Percentiles rank a stretch among this genome's conserved stretches.
Conservation (phyloP, 1,140 invertebrate genomes). For the Onthophagus taurus region DNA sequence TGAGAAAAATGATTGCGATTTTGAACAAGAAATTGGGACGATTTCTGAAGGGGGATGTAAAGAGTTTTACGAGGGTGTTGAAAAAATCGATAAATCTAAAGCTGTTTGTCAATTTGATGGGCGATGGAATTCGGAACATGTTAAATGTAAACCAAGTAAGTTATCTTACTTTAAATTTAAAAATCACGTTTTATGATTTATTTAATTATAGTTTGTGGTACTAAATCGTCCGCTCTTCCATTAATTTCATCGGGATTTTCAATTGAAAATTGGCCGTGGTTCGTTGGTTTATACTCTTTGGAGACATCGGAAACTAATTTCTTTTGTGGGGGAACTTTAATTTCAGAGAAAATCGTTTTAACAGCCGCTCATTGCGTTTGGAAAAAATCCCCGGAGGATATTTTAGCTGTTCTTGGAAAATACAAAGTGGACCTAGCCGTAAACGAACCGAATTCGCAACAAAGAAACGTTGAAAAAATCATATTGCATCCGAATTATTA, state of each 20-base stretch:
- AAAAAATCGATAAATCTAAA: conserved; percentile 20
- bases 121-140: conserved; percentile 35
- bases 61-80: conserved; percentile 27
- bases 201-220: too few species aligned
- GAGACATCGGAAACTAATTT: conserved; percentile 35
- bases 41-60: conserved; percentile 32
- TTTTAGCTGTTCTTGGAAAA: conserved; percentile 35
- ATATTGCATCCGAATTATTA: conserved; percentile 35
- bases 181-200: too few species aligned
- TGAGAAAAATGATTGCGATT: too few species aligned
- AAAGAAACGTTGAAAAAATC: conserved; percentile 30
- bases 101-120: conserved; percentile 36
- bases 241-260: conserved; percentile 35
- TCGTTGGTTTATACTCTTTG: conserved; percentile 34
- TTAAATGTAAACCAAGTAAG: conserved; percentile 32
- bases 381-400: conserved; percentile 29
- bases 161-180: too few species aligned
- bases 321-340: conserved; percentile 39
- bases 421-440: conserved; percentile 33
- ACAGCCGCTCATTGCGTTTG: conserved; percentile 42
- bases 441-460: conserved; percentile 29
- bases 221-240: conserved; percentile 26
- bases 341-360: conserved; percentile 35
- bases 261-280: conserved; percentile 34
- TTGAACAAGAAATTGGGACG: conserved; percentile 28